These are phyloP conservation scores for Gymnocypris eckloni DNA, from an alignment of 2,797 vertebrate genomes.

Conservation along the genomic window DNA sequence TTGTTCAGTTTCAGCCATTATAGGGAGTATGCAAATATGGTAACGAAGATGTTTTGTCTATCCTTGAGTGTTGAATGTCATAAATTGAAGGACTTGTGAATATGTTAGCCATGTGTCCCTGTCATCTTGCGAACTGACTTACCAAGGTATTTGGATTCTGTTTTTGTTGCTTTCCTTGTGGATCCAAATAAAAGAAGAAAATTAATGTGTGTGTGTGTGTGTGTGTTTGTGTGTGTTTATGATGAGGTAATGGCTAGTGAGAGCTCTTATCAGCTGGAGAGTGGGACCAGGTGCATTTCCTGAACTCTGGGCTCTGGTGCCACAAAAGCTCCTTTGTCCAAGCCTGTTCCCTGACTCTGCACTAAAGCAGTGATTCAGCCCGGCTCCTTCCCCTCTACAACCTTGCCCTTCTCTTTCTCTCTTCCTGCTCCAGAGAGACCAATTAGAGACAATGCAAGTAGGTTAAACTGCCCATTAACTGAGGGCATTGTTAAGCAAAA, in stretches of 20 bases:
- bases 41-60: too few relatives aligned
- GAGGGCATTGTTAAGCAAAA: slow-evolving; percentile 81
- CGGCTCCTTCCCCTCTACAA: slow-evolving; percentile 50
- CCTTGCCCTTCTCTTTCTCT: slow-evolving; percentile 59
- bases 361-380: slow-evolving; percentile 42
- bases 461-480: slow-evolving; percentile 84
- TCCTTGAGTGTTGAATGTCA: too few relatives aligned
- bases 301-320: slow-evolving; percentile 49
- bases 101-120: too few relatives aligned
- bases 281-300: slow-evolving; percentile 58
- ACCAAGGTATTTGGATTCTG: too few relatives aligned
- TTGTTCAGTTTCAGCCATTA: too few relatives aligned
- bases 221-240: slow-evolving; percentile 13
- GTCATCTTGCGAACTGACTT: too few relatives aligned
- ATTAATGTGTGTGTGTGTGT: not conserved
- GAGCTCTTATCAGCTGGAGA: slow-evolving; percentile 61
- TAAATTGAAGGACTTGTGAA: too few relatives aligned
- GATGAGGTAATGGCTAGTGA: slow-evolving; percentile 61
- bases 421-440: slow-evolving; percentile 81
- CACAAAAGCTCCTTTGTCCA: slow-evolving; percentile 61
- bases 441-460: slow-evolving; percentile 86
- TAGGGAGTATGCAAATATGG: too few relatives aligned
- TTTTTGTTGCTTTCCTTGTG: too few relatives aligned
- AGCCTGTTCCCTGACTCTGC: slow-evolving; percentile 53
- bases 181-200: too few relatives aligned